A percentile compares a stretch with the other conserved stretches of the same genome.
These are phyloP conservation scores for Lasioglossum pauxillum DNA, from an alignment of 2,888 invertebrate genomes.

Conservation along the genomic window DNA sequence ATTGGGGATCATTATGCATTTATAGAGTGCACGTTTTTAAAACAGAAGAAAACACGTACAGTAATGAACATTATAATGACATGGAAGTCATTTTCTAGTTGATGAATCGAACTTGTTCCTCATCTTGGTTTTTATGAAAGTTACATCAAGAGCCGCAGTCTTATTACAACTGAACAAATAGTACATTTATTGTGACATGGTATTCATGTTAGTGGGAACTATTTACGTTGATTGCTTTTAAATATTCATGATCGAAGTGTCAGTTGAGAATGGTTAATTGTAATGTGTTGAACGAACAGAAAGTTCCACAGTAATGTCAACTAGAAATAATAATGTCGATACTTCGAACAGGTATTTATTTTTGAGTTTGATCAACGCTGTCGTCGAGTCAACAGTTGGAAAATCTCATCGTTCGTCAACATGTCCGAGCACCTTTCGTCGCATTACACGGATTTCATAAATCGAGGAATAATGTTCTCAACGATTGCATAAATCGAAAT, in stretches of 20 bases:
- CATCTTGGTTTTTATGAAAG: no score
- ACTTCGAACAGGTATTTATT: background rate
- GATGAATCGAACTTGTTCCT: no score
- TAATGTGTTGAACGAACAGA: no score
- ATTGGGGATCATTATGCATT: background rate
- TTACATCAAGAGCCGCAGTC: background rate
- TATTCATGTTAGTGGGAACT: no score
- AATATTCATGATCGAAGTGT: no score
- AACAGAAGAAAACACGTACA: no score
- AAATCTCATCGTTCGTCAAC: background rate
- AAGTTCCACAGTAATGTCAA: background rate
- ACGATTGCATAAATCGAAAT: background rate
- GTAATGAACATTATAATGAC: no score
- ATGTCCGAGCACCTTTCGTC: background rate
- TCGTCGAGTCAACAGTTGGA: background rate
- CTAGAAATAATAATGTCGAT: background rate
- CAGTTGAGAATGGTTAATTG: background rate
- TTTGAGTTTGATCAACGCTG: background rate
- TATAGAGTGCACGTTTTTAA: no score
- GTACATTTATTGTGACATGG: no score
- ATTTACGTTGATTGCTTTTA: no score
- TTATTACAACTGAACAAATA: background rate
- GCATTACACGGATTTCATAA: background rate
- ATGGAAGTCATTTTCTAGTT: no score
- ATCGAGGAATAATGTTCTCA: background rate